Base-by-base conservation (phyloP, 2,113 vertebrate genomes). In the Calyptomena viridis region DNA sequence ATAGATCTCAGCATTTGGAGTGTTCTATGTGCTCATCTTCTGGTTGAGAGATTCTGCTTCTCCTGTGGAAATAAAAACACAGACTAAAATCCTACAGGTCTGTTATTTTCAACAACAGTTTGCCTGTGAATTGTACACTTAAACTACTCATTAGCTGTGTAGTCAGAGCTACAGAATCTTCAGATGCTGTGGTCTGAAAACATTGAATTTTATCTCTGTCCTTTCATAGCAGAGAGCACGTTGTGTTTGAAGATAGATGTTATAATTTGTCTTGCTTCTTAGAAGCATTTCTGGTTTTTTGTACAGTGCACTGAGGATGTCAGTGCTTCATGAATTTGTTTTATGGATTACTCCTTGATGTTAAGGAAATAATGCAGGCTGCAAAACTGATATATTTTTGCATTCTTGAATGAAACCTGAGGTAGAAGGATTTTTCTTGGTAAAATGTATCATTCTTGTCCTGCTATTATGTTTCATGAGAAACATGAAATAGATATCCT, bases 221-320 rank as follows among this genome's bases (percentile, higher is more conserved):
- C 30, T 35, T 20, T 66, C 55, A 55, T 14, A 66, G 19, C 35
- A 71, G 28, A 73, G 24, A 31, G 0, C 1, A 0, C 25, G 33
- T 12, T 60, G 0, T n/a, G 5, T 77, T 69, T 86, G 22, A 58
- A 80, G 46, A 39, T 5, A 73, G 30, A 42, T 33, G 22, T 73
- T 44, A 64, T n/a, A 31, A 53, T 73, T 68, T 60, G 16, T 90
- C 37, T 55, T 62, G 7, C 30, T 82, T 42, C 23, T 60, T 63
- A 28, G 71, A 69, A 86, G 2, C 0, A 4, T 52, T 72, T 67
- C 59, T 58, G 8, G 44, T 27, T 21, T 49, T 89, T 63, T 60
- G 37, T 39, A 44, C 18, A n/a, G 5, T 49, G 53, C 7, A 13
- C 20, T 50, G 52, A 84, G 14, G 17, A 73, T 62, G 87, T 56